Percentiles rank a stretch among this genome's conserved stretches.
These are phyloP conservation scores for Capreolus pygargus DNA, from an alignment of 2,113 vertebrate species.

Conservation along the genomic window DNA sequence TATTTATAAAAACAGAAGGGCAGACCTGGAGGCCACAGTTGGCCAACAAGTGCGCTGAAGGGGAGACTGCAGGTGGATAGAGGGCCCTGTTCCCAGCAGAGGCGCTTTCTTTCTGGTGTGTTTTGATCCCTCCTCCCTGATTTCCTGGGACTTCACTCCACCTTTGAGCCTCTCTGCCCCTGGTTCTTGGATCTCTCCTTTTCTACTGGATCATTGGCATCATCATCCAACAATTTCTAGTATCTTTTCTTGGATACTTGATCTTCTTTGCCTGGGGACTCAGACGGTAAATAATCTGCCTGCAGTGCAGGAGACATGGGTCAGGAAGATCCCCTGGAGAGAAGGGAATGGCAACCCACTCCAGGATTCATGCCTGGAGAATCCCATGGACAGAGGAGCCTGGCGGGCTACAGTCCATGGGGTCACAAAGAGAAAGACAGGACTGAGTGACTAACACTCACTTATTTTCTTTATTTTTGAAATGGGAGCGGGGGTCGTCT, in stretches of 20 bases:
- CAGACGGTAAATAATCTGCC: neutral
- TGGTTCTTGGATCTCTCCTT: too few relatives aligned
- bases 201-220: neutral
- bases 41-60: rapidly evolving
- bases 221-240: neutral
- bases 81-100: rapidly evolving
- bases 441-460: neutral
- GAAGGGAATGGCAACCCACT: neutral
- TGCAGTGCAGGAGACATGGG: neutral
- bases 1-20: neutral
- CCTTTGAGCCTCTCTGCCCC: neutral
- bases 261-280: neutral
- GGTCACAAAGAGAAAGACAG: neutral
- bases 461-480: neutral
- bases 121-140: too few relatives aligned
- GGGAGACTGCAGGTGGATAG: neutral
- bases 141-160: neutral
- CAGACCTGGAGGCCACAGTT: neutral
- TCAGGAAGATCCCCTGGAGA: neutral
- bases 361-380: neutral
- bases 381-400: neutral
- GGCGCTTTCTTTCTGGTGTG: neutral
- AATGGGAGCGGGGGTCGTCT: neutral
- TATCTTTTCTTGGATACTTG: neutral
- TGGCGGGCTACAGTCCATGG: neutral